phyloP scores from a whole-genome alignment of 1,140 invertebrate species.

The Drosophila murphyi region DNA sequence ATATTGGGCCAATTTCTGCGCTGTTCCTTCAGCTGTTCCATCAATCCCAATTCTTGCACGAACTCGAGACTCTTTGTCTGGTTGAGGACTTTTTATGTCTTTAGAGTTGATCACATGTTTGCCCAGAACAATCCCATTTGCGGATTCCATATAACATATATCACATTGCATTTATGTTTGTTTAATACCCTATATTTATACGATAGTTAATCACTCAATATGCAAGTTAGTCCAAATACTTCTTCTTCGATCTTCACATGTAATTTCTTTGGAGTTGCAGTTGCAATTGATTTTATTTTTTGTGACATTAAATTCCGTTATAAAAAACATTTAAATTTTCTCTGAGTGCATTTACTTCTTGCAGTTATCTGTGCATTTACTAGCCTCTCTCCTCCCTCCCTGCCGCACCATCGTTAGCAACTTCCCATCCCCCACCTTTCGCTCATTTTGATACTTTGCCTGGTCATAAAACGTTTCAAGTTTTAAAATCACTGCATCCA shows the following conservation, averaged over 20 bases:
- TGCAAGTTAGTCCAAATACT: too few relatives aligned
- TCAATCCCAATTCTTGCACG: too few relatives aligned
- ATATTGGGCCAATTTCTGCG: too few relatives aligned
- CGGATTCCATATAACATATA: too few relatives aligned
- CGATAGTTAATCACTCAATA: too few relatives aligned
- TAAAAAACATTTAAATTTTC: neutral
- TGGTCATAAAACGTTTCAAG: slow-evolving; percentile 55
- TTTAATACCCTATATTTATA: too few relatives aligned
- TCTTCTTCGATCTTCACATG: neutral
- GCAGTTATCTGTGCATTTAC: slow-evolving; percentile 73
- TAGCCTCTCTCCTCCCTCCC: neutral
- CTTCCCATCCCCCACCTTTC: neutral
- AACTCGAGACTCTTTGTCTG: too few relatives aligned
- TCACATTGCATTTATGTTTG: too few relatives aligned
- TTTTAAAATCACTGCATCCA: slow-evolving; percentile 68
- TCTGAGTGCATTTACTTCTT: slow-evolving; percentile 66
- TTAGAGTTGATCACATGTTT: too few relatives aligned
- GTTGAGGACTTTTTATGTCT: too few relatives aligned
- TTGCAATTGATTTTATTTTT: neutral
- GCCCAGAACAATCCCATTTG: too few relatives aligned
- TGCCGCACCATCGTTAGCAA: neutral
- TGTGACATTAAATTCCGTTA: neutral
- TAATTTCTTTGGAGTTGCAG: neutral
- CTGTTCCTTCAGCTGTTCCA: too few relatives aligned
- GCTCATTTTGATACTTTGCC: slow-evolving; percentile 22